These are phyloP conservation scores for Apotomis turbidana DNA, from an alignment of 2,888 invertebrate species.

Conservation along the genomic window DNA sequence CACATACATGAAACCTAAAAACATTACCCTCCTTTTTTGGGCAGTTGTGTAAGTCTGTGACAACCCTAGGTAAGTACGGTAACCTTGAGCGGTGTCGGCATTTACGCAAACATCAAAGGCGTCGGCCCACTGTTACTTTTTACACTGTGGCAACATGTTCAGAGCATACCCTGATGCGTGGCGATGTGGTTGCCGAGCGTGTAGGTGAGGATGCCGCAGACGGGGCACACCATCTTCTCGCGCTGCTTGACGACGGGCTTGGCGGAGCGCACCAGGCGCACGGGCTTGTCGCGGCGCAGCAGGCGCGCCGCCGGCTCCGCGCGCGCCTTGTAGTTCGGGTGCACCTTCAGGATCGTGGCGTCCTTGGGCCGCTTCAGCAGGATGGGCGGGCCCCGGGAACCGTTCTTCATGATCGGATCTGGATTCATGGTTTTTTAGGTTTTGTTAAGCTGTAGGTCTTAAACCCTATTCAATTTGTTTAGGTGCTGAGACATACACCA, in stretches of 20 bases:
- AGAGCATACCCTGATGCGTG: slow-evolving; percentile 76
- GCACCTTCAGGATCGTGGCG: slow-evolving; percentile 72
- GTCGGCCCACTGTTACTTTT: too few species aligned
- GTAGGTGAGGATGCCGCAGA: slow-evolving; percentile 78
- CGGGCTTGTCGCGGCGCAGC: slow-evolving; percentile 59
- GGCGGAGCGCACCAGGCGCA: slow-evolving; percentile 61
- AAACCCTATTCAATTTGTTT: too few species aligned
- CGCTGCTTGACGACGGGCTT: slow-evolving; percentile 63
- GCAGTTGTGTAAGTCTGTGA: too few species aligned
- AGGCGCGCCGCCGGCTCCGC: slow-evolving; percentile 49
- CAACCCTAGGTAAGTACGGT: too few species aligned
- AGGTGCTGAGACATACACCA: too few species aligned
- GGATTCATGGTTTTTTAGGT: slow-evolving; percentile 42
- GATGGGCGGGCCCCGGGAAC: slow-evolving; percentile 73
- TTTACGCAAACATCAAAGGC: too few species aligned
- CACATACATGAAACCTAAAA: too few species aligned
- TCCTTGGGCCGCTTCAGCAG: slow-evolving; percentile 76
- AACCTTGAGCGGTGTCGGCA: too few species aligned
- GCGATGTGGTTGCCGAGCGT: slow-evolving; percentile 77
- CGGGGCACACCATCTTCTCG: slow-evolving; percentile 79
- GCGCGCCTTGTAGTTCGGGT: slow-evolving; percentile 62
- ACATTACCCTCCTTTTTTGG: too few species aligned
- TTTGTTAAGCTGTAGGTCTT: too few species aligned
- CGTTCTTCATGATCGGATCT: slow-evolving; percentile 79
- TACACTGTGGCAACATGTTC: too few species aligned